Percentiles rank a stretch among this genome's conserved stretches.
Conservation (phyloP, 2,113 vertebrate genomes). For the Podiceps cristatus region DNA sequence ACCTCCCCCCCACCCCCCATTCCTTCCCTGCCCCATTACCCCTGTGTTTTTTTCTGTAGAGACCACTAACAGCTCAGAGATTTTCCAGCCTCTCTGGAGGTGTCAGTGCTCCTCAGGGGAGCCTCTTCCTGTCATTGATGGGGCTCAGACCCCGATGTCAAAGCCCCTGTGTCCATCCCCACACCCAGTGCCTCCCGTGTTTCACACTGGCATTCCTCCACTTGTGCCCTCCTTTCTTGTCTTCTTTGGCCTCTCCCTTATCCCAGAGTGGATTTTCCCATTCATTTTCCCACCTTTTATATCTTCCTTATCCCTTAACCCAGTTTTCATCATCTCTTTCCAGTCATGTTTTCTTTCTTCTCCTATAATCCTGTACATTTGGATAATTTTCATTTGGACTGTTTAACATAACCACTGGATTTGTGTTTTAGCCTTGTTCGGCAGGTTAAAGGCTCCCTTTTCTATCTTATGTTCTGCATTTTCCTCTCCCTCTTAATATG, state of each 20-base stretch:
- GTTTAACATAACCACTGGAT: constrained; percentile 56
- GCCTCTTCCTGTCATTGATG: neutral
- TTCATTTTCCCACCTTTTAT: constrained; percentile 11
- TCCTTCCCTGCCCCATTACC: neutral
- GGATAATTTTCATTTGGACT: constrained; percentile 50
- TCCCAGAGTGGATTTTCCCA: neutral
- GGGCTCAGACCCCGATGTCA: neutral
- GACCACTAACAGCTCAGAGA: neutral
- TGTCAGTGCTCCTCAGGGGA: neutral
- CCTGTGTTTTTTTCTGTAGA: neutral
- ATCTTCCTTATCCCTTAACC: neutral
- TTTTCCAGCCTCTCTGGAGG: neutral
- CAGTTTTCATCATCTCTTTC: constrained; percentile 27
- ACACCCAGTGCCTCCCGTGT: neutral
- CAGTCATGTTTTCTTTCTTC: constrained; percentile 11
- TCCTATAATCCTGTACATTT: constrained; percentile 37
- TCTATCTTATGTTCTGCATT: neutral
- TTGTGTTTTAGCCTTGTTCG: constrained; percentile 53
- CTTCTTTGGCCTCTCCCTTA: neutral
- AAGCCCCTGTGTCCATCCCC: accelerated
- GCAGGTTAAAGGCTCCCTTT: constrained; percentile 18
- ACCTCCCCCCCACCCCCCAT: accelerated
- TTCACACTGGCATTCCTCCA: neutral
- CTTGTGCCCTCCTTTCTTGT: neutral
- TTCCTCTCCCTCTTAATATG: neutral